Base-by-base conservation (phyloP, 2,797 vertebrate genomes). In the Rhincodon typus region DNA sequence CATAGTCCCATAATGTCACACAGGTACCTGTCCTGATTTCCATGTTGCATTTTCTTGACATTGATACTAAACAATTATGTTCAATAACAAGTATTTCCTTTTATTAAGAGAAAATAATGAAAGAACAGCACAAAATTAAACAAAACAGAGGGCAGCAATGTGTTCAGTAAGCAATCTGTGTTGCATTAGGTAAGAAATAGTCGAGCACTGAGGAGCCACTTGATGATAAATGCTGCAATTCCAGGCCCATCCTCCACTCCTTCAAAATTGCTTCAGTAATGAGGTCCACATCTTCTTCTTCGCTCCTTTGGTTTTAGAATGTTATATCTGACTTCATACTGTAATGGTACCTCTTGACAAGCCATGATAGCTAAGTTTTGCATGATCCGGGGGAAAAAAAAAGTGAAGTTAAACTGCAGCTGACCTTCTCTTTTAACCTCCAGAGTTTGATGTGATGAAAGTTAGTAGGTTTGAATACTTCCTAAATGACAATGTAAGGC, bases 321-420 rank as follows among this genome's bases (percentile, higher is more conserved):
- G 5, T 84, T 66, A 62, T 2, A 17, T 27, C 50, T n/a, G 50
- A 91, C 88, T 57, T 62, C 17, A n/a, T 62, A 30, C 34, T n/a
- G 88, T 66, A 7, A 91, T 34, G 13, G 7, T 66, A 91, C 19
- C 27, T 19, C 27, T 79, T n/a, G 74, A n/a, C 17, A n/a, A 79
- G 13, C n/a, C 74, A 79, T n/a, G 34, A 79, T 38, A 4, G 27
- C 50, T 91, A 30, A 66, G 53, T 91, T 91, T 66, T 91, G 15
- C 57, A 66, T 91, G n/a, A n/a, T n/a, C 57, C 5, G 57, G 57
- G 57, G 57, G 46, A 3, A 50, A 6, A n/a, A 62, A 57, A 57
- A n/a, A 91, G n/a, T n/a, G 4, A n/a, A n/a, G 53, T 66, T 91
- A 91, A 91, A 91, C 53, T 91, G n/a, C 62, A 91, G 88, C 30